phyloP scores from a whole-genome alignment of 2,888 invertebrate genomes.

The Azorinus chamasolen region DNA sequence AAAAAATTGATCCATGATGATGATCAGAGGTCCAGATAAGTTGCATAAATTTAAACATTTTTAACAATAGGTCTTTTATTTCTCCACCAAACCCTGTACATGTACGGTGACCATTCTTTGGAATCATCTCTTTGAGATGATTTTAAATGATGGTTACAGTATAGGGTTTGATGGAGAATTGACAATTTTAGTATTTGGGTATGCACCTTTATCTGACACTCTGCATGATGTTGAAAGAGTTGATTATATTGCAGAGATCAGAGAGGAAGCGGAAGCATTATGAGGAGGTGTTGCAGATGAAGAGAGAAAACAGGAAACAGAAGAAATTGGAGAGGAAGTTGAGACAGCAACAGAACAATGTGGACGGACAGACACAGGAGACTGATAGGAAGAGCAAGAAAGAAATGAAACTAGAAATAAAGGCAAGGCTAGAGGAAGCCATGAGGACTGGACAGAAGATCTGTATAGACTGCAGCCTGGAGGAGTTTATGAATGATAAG shows the following conservation, averaged over 20 bases:
- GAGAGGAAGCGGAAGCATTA: slow-evolving; percentile 56
- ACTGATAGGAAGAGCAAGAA: slow-evolving; percentile 9
- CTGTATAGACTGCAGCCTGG: slow-evolving; percentile 74
- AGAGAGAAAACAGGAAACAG: slow-evolving; percentile 29
- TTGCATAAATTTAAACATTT: too few species aligned
- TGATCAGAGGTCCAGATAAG: too few species aligned
- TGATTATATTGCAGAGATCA: slow-evolving; percentile 54
- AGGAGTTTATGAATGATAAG: slow-evolving; percentile 70
- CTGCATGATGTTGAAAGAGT: too few species aligned
- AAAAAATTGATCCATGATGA: too few species aligned
- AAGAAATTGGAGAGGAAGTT: slow-evolving; percentile 13
- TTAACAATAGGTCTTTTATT: too few species aligned
- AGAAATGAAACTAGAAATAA: slow-evolving; percentile 35
- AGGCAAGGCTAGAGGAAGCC: slow-evolving; percentile 39
- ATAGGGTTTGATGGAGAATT: too few species aligned
- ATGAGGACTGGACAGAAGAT: slow-evolving; percentile 67
- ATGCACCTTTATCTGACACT: too few species aligned
- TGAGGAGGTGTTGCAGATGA: slow-evolving; percentile 39
- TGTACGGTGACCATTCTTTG: too few species aligned
- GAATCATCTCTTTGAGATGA: too few species aligned
- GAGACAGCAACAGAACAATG: neutral
- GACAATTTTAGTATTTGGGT: too few species aligned
- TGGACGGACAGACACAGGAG: neutral
- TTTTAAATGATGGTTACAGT: too few species aligned
- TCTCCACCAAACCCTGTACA: too few species aligned